phyloP scores from a whole-genome alignment of 2,888 invertebrate genomes.

The Argyresthia goedartella region DNA sequence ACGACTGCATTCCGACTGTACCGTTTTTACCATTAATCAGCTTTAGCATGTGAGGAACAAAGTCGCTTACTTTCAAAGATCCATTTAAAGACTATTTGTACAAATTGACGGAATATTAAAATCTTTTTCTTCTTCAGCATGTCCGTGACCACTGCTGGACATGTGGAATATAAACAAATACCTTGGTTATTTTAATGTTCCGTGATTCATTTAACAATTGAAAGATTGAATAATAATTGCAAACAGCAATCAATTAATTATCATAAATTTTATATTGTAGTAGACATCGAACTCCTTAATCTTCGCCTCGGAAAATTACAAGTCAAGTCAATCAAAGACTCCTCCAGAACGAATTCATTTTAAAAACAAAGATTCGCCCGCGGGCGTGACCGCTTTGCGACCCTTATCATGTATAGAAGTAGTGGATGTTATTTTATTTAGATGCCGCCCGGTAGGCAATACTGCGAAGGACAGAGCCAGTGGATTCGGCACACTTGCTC shows the following conservation, averaged over 20 bases:
- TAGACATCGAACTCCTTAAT: too few relatives aligned
- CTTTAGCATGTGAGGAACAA: constrained; percentile 18
- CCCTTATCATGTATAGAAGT: constrained; percentile 3
- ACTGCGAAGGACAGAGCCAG: constrained; percentile 56
- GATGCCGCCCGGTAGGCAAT: constrained; percentile 58
- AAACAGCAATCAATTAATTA: too few relatives aligned
- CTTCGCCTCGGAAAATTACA: too few relatives aligned
- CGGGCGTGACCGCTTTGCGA: neutral
- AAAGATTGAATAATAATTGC: too few relatives aligned
- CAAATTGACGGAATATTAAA: too few relatives aligned
- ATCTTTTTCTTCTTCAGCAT: neutral
- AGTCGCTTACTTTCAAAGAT: too few relatives aligned
- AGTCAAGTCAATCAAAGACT: too few relatives aligned
- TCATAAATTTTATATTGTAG: too few relatives aligned
- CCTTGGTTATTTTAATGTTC: too few relatives aligned
- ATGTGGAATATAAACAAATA: too few relatives aligned
- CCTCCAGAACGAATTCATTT: neutral
- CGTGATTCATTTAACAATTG: too few relatives aligned
- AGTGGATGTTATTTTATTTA: constrained; percentile 50
- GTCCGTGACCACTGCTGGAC: neutral
- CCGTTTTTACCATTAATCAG: constrained; percentile 56
- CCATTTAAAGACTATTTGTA: too few relatives aligned
- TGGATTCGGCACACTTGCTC: constrained; percentile 64
- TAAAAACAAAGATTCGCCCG: constrained; percentile 1
- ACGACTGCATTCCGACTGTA: constrained; percentile 59